These are phyloP conservation scores for Dendrolimus kikuchii DNA, from an alignment of 1,140 invertebrate genomes.

Conservation along the genomic window DNA sequence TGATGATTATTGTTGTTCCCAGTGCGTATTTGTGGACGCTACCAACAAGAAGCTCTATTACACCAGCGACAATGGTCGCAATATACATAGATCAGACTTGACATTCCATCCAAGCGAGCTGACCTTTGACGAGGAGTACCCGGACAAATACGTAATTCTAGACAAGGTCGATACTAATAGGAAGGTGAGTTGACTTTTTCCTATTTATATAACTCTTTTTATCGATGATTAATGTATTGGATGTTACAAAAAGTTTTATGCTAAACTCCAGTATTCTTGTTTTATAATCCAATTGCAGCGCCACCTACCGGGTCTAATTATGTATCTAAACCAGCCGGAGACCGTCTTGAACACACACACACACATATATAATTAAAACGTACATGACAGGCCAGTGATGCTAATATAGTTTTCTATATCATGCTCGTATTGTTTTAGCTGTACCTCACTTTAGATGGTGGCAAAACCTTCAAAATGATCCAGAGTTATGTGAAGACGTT, in stretches of 20 bases:
- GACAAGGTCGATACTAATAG: slow-evolving; percentile 81
- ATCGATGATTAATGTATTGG: too few relatives aligned
- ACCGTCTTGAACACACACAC: too few relatives aligned
- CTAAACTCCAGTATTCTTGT: too few relatives aligned
- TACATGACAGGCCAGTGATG: too few relatives aligned
- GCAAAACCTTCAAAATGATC: slow-evolving; percentile 78
- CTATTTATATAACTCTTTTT: background rate
- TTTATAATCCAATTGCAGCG: too few relatives aligned
- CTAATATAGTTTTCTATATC: too few relatives aligned
- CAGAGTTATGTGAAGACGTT: slow-evolving; percentile 85
- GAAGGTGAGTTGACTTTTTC: slow-evolving; percentile 73
- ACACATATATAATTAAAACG: too few relatives aligned
- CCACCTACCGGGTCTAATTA: too few relatives aligned
- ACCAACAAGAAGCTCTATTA: slow-evolving; percentile 84
- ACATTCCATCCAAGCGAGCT: slow-evolving; percentile 85
- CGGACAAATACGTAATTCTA: slow-evolving; percentile 75
- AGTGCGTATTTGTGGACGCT: slow-evolving; percentile 91
- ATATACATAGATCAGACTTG: slow-evolving; percentile 75
- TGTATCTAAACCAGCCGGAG: too few relatives aligned
- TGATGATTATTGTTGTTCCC: slow-evolving; percentile 16
- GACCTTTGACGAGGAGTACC: slow-evolving; percentile 79
- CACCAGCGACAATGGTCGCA: slow-evolving; percentile 81
- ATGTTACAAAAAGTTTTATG: too few relatives aligned
- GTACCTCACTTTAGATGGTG: slow-evolving; percentile 84
- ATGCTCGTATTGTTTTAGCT: slow-evolving; percentile 71